Evolutionary conservation across 2,113 vertebrate species (phyloP).

Genomic region (Brienomyrus longianalis): DNA sequence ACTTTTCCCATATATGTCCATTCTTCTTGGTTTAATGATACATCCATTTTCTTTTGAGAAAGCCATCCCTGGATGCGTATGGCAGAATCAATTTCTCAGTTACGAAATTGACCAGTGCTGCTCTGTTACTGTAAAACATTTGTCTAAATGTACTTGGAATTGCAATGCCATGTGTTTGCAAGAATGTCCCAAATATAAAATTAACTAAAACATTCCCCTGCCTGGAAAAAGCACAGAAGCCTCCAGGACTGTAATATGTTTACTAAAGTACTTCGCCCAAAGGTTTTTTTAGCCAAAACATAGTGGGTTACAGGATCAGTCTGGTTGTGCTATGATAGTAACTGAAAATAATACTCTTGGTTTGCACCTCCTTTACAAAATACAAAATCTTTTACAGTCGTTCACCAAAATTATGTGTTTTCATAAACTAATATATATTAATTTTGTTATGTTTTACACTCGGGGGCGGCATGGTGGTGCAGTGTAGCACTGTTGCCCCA

Average conservation of each 20-base stretch:
- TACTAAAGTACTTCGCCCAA: neutral
- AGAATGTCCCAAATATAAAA: constrained; percentile 16
- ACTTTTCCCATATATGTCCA: neutral
- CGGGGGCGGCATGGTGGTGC: too few relatives aligned
- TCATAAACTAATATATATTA: neutral
- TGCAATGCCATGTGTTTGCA: constrained; percentile 39
- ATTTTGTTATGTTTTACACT: neutral
- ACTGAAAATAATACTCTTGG: neutral
- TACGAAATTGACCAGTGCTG: constrained; percentile 42
- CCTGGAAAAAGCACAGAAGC: neutral
- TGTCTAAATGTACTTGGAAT: constrained; percentile 43
- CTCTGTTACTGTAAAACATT: constrained; percentile 44
- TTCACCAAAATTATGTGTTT: neutral
- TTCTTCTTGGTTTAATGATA: constrained; percentile 13
- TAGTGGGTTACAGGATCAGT: neutral
- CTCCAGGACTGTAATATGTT: neutral
- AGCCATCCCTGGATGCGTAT: constrained; percentile 1
- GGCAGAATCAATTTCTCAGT: constrained; percentile 40
- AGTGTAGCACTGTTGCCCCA: too few relatives aligned
- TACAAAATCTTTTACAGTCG: neutral
- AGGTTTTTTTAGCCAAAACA: neutral
- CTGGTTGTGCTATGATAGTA: neutral
- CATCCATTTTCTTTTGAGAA: constrained; percentile 2
- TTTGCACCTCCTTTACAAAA: neutral
- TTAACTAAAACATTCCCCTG: neutral